Percentiles rank a stretch among this genome's conserved stretches.
These are phyloP conservation scores for Portunus trituberculatus DNA, from an alignment of 1,140 invertebrate species.

Conservation along the genomic window DNA sequence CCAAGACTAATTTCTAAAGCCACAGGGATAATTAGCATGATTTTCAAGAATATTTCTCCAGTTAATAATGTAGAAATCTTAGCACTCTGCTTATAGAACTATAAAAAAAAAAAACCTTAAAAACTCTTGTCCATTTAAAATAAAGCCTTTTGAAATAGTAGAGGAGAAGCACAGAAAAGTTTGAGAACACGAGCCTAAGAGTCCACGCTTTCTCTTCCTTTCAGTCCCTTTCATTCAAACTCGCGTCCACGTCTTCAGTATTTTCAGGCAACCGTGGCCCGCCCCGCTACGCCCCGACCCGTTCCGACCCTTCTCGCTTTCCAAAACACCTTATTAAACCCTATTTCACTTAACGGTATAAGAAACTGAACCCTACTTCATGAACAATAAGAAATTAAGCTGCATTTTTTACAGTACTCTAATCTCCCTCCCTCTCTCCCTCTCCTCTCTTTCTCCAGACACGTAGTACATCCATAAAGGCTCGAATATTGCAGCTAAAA, in stretches of 20 bases:
- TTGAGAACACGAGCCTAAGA: too few relatives aligned
- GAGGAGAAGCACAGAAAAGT: too few relatives aligned
- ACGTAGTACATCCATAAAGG: too few relatives aligned
- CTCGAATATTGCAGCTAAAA: background rate
- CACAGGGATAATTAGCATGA: too few relatives aligned
- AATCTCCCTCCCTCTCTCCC: background rate
- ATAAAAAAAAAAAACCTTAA: too few relatives aligned
- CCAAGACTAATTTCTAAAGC: too few relatives aligned
- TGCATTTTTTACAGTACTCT: background rate
- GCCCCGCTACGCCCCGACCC: background rate
- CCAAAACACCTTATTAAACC: background rate
- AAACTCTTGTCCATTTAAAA: too few relatives aligned
- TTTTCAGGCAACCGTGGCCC: background rate
- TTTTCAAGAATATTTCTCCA: too few relatives aligned
- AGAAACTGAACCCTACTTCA: background rate
- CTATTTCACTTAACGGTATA: too few relatives aligned
- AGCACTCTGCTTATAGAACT: too few relatives aligned
- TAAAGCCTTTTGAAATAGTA: too few relatives aligned
- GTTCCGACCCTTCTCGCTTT: background rate
- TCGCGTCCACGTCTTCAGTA: background rate
- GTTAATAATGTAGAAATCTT: too few relatives aligned
- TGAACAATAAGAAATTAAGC: background rate
- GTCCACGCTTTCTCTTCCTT: background rate
- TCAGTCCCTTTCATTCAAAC: background rate
- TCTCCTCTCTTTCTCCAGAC: background rate